Conservation (phyloP, 2,888 invertebrate species). For the Andricus curvator region DNA sequence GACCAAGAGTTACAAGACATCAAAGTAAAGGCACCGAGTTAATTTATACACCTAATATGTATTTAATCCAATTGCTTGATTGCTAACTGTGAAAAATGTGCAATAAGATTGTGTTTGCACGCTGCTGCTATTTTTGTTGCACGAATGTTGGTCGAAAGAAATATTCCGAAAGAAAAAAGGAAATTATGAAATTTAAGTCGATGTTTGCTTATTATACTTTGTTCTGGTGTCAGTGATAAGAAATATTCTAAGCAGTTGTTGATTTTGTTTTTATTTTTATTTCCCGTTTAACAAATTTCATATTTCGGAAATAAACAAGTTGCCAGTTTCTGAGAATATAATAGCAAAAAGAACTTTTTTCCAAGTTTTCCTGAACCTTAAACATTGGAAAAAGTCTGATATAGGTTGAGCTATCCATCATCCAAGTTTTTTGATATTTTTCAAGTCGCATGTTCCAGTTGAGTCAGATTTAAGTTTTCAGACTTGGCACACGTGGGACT, state of each 20-base stretch:
- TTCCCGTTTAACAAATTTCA: background rate
- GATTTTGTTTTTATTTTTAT: no score
- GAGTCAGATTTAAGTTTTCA: conserved; percentile 15
- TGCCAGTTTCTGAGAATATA: background rate
- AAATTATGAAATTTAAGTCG: background rate
- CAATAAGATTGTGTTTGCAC: conserved; percentile 21
- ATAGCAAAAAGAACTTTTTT: background rate
- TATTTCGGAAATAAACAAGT: background rate
- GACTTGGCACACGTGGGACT: conserved; percentile 25
- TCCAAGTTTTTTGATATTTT: conserved; percentile 3
- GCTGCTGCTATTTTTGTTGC: conserved; percentile 27
- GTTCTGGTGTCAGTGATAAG: no score
- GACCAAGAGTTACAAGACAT: no score
- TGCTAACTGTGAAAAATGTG: conserved; percentile 13
- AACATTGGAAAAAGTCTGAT: background rate
- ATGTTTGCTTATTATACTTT: no score
- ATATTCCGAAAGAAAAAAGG: conserved; percentile 2
- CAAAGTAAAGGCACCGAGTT: no score
- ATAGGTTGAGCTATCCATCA: background rate
- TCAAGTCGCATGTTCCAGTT: background rate
- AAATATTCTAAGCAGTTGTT: no score
- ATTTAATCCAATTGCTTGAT: conserved; percentile 17
- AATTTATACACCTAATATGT: no score
- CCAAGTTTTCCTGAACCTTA: background rate
- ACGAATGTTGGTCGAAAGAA: conserved; percentile 18